Evolutionary conservation across 2,888 invertebrate species (phyloP).

Genomic region (Epirrhoe tristata): DNA sequence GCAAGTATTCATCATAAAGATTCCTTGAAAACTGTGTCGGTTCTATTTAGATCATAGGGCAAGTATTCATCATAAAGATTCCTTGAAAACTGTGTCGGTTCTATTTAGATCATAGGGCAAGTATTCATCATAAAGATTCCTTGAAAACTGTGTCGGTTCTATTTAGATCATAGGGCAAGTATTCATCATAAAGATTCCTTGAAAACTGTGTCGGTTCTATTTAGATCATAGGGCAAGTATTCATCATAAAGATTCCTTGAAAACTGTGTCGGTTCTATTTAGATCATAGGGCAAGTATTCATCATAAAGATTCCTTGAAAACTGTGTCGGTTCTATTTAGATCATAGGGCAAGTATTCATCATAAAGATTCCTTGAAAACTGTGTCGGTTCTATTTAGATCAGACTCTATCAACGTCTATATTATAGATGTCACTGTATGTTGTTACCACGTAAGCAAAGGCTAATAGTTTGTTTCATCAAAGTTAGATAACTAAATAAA

Average conservation of each 20-base stretch:
- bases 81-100: background rate
- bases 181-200: background rate
- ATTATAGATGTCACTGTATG: too few relatives aligned
- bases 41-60: background rate
- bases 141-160: background rate
- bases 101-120: background rate
- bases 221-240: conserved; percentile 5
- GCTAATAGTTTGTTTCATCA: too few relatives aligned
- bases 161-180: conserved; percentile 4
- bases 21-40: background rate
- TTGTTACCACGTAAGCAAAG: too few relatives aligned
- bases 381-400: too few relatives aligned
- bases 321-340: too few relatives aligned
- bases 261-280: background rate
- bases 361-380: background rate
- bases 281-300: conserved; percentile 4
- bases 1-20: conserved; percentile 7
- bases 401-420: too few relatives aligned
- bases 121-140: conserved; percentile 3
- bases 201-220: background rate
- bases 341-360: conserved; percentile 6
- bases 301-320: background rate
- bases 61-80: conserved; percentile 5
- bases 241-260: background rate
- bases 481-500: too few relatives aligned